These are phyloP conservation scores for Cygnus olor DNA, from an alignment of 2,797 vertebrate genomes.

Conservation along the genomic window DNA sequence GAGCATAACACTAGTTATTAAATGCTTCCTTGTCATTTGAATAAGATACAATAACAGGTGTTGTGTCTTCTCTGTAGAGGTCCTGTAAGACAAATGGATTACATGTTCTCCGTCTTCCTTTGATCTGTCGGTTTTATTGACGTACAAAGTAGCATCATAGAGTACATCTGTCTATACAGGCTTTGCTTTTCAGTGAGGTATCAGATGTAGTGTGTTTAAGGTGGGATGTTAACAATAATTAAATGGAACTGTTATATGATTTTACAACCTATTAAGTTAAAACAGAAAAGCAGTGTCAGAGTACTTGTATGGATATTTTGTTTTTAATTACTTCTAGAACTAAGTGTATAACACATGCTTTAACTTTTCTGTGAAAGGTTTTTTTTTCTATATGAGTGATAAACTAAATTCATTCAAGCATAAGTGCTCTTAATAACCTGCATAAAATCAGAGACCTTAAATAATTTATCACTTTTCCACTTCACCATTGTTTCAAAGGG, in stretches of 20 bases:
- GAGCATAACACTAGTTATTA: slow-evolving; percentile 1
- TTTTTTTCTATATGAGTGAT: background rate
- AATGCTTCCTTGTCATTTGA: slow-evolving; percentile 23
- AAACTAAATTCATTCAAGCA: background rate
- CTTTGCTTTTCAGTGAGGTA: slow-evolving; percentile 11
- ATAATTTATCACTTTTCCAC: background rate
- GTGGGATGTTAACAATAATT: slow-evolving; percentile 19
- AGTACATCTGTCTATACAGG: slow-evolving; percentile 33
- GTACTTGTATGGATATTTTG: background rate
- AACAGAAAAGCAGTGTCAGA: background rate
- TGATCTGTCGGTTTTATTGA: slow-evolving; percentile 62
- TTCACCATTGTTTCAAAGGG: background rate
- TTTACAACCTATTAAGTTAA: background rate
- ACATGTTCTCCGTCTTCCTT: slow-evolving; percentile 7
- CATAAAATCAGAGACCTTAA: background rate
- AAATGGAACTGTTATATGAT: slow-evolving; percentile 38
- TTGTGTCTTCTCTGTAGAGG: slow-evolving; percentile 12
- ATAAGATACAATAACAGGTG: background rate
- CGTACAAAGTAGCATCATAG: background rate
- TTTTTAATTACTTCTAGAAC: slow-evolving; percentile 1
- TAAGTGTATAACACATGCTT: background rate
- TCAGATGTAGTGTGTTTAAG: background rate
- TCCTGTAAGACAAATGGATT: slow-evolving; percentile 57
- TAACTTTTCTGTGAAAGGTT: background rate
- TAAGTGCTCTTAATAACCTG: background rate